These are phyloP conservation scores for Drosophila pectinifera DNA, from an alignment of 1,140 invertebrate species.

Conservation along the genomic window DNA sequence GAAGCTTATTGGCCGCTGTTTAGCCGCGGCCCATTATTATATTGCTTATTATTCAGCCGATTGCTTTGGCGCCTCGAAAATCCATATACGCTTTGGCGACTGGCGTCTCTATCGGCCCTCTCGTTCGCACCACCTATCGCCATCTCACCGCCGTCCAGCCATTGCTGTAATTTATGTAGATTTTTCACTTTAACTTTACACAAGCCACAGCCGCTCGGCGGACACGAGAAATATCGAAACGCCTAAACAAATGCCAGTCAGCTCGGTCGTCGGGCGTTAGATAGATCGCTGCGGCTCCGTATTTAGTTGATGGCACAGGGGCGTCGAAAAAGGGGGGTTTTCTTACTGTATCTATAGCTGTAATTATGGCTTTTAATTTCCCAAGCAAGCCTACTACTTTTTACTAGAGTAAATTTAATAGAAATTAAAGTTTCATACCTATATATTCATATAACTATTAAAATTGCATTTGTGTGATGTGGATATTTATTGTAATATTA, in stretches of 20 bases:
- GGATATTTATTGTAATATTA: no score
- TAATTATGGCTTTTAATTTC: neutral
- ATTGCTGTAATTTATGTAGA: constrained; percentile 78
- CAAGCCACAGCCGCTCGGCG: constrained; percentile 38
- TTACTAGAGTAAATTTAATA: no score
- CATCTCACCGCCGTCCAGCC: constrained; percentile 20
- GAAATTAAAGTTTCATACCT: no score
- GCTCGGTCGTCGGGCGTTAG: constrained; percentile 20
- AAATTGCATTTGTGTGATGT: no score
- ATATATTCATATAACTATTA: no score
- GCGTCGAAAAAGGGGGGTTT: constrained; percentile 8
- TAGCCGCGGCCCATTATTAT: constrained; percentile 75
- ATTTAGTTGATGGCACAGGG: constrained; percentile 45
- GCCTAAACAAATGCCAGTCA: constrained; percentile 75
- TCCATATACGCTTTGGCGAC: constrained; percentile 21
- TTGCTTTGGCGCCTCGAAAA: constrained; percentile 64
- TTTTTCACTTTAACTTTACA: constrained; percentile 73
- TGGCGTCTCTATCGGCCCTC: constrained; percentile 31
- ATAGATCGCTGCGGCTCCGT: constrained; percentile 41
- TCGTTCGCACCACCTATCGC: neutral
- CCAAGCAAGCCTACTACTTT: no score
- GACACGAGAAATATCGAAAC: constrained; percentile 58
- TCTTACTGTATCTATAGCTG: no score
- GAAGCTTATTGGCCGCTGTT: constrained; percentile 74
- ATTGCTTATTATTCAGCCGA: constrained; percentile 67